Percentiles rank a stretch among this genome's conserved stretches.
Conservation (phyloP, 2,797 vertebrate species). For the Discoglossus pictus region DNA sequence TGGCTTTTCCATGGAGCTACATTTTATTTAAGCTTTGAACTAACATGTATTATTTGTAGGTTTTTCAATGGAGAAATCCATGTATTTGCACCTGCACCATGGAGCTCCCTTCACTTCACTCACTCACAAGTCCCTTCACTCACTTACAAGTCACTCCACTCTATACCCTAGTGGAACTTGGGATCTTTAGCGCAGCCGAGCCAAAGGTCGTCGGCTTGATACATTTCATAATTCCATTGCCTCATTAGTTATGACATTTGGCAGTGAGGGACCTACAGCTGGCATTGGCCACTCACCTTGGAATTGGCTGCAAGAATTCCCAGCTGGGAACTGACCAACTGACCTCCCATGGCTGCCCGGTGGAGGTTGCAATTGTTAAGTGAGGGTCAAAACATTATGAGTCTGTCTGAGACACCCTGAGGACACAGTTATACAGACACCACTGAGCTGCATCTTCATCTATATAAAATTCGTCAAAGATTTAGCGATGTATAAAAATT, state of each 20-base stretch:
- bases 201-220: conserved; percentile 9
- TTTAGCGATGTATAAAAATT: too few species aligned
- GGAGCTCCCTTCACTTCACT: neutral
- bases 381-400: too few species aligned
- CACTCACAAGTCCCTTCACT: neutral
- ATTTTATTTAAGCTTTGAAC: too few species aligned
- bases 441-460: too few species aligned
- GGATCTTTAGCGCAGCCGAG: conserved; percentile 3
- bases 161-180: conserved; percentile 4
- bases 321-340: conserved; percentile 20
- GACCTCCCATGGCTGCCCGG: conserved; percentile 9
- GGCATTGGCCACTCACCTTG: neutral
- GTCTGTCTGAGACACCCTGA: too few species aligned
- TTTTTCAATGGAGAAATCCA: too few species aligned
- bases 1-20: too few species aligned
- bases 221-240: conserved; percentile 30
- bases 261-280: conserved; percentile 6
- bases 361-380: too few species aligned
- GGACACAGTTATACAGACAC: too few species aligned
- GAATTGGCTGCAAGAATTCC: conserved; percentile 21
- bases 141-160: neutral
- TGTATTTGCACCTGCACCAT: too few species aligned
- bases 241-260: conserved; percentile 24
- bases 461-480: too few species aligned
- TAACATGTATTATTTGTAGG: too few species aligned